Base-by-base conservation (phyloP, 2,888 invertebrate species). In the Pinctada fucata region DNA sequence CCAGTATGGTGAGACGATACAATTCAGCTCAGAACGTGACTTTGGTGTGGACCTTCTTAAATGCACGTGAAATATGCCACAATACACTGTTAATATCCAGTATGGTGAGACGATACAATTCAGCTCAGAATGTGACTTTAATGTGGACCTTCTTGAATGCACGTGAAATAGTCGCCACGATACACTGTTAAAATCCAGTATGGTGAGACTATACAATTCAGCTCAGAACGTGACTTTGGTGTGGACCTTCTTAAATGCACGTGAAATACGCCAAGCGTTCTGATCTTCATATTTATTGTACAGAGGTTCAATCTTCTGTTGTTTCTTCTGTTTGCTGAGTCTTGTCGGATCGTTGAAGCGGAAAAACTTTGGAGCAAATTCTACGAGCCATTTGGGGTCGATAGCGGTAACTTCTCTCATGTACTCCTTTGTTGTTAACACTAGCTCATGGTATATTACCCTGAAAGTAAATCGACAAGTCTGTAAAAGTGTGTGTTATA, bases 271-370 rank as follows among this genome's bases (percentile, higher is more conserved):
- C 99, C 99, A 99, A 0, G 99, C 97, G 92, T 99, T 99, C 0
- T 99, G 97, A 92, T 99, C 99, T 93, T 99, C 99, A 91, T 99
- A 99, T 93, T 99, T 99, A 93, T 99, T 99, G 93, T 97, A 98
- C 2, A 99, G 94, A 0, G 99, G 99, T 91, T 99, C 99, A 83
- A 99, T 94, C 82, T 98, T 95, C 94, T 99, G 99, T 94, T 99
- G 98, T 93, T 99, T 98, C 95, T 99, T 99, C 93, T 99, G 98
- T 91, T 98, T 98, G 92, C 98, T 98, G 58, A 99, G 94, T 92
- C 98, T 99, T 0, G 99, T 99, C 2, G 99, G 98, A 93, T 99
- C 99, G 4, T 97, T 97, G 94, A 99, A 98, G 92, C 97, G 97
- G 94, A 99, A 99, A 94, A 99, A 99, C 0, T 99, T 98, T 0